These are phyloP conservation scores for Enteromius radiatus DNA, from an alignment of 2,797 vertebrate species.

Conservation along the genomic window DNA sequence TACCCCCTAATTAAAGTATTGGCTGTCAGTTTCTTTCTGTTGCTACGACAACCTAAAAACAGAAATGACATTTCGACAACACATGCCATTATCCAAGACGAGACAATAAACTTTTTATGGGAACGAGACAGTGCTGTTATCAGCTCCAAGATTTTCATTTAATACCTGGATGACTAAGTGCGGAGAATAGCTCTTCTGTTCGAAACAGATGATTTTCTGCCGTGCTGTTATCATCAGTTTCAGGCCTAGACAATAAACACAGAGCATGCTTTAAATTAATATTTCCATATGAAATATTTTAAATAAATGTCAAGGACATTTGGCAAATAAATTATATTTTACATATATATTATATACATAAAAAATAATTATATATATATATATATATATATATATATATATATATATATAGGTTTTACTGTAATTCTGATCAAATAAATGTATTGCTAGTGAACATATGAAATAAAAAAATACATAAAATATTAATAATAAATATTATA, in stretches of 20 bases:
- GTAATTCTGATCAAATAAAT: no score
- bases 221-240: constrained; percentile 79
- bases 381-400: no score
- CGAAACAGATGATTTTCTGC: constrained; percentile 80
- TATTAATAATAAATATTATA: no score
- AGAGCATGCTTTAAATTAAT: no score
- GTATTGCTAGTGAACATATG: no score
- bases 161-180: constrained; percentile 91
- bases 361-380: no score
- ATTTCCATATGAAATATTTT: no score
- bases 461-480: no score
- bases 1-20: constrained; percentile 20
- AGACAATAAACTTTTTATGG: constrained; percentile 29
- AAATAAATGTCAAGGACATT: no score
- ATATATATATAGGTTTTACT: no score
- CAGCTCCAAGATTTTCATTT: neutral
- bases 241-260: constrained; percentile 67
- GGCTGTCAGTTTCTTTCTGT: constrained; percentile 35
- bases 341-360: no score
- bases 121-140: constrained; percentile 8
- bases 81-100: constrained; percentile 20
- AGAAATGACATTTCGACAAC: constrained; percentile 24
- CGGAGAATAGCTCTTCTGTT: constrained; percentile 92
- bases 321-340: no score
- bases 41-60: constrained; percentile 44